phyloP scores from a whole-genome alignment of 2,797 vertebrate species.

The Cirrhinus mrigala region DNA sequence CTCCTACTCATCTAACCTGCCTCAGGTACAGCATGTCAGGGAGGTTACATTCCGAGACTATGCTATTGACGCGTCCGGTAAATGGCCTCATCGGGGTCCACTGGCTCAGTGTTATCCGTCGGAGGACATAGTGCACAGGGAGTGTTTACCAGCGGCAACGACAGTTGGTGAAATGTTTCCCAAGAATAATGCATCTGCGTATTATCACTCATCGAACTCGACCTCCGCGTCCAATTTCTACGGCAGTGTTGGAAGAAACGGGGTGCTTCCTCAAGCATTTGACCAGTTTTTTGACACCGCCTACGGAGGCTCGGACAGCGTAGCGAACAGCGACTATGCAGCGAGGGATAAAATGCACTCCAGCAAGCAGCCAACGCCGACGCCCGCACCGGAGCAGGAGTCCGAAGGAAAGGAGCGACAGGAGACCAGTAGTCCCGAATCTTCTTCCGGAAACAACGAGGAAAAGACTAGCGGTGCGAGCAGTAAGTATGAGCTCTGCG shows the following conservation, averaged over 20 bases:
- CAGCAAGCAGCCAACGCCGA: conserved; percentile 79
- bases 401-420: conserved; percentile 82
- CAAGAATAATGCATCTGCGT: conserved; percentile 85
- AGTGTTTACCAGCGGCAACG: conserved; percentile 87
- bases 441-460: conserved; percentile 93
- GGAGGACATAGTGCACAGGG: conserved; percentile 94
- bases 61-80: conserved; percentile 91
- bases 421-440: conserved; percentile 94
- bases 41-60: conserved; percentile 98
- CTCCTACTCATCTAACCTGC: conserved; percentile 92
- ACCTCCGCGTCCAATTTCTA: conserved; percentile 85
- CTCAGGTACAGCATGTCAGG: conserved; percentile 95
- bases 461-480: conserved; percentile 87
- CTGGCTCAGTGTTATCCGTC: conserved; percentile 91
- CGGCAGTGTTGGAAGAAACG: conserved; percentile 91
- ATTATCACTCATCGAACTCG: conserved; percentile 83
- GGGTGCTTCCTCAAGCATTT: conserved; percentile 95
- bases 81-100: conserved; percentile 93
- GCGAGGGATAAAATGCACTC: conserved; percentile 81
- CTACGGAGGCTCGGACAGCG: conserved; percentile 84
- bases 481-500: conserved; percentile 89
- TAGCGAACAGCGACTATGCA: conserved; percentile 77
- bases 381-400: conserved; percentile 78
- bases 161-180: conserved; percentile 89
- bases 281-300: conserved; percentile 98